A percentile compares a stretch with the other conserved stretches of the same genome.
These are phyloP conservation scores for Aphodius granarius DNA, from an alignment of 2,888 invertebrate genomes.

Conservation along the genomic window DNA sequence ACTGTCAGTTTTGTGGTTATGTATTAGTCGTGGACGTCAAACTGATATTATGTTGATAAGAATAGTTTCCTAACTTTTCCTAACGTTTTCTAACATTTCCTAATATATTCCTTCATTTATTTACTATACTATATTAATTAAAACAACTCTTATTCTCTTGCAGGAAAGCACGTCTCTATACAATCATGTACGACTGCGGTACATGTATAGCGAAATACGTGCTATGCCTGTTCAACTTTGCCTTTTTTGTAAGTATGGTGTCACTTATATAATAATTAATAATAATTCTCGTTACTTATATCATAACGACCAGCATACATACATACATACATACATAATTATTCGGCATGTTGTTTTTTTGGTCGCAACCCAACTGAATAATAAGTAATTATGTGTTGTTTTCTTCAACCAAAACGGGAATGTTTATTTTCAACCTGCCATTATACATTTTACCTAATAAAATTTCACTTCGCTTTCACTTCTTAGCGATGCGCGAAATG, in stretches of 20 bases:
- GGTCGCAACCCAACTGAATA: neutral
- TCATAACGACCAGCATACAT: neutral
- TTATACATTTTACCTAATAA: neutral
- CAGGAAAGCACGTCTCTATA: conserved; percentile 10
- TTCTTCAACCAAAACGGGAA: neutral
- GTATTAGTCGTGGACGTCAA: too few relatives aligned
- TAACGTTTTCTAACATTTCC: neutral
- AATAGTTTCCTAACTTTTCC: too few relatives aligned
- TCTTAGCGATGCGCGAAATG: neutral
- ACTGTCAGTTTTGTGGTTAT: neutral
- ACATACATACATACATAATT: neutral
- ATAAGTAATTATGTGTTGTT: neutral
- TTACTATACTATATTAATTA: too few relatives aligned
- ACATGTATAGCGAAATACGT: conserved; percentile 71
- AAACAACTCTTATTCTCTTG: conserved; percentile 14
- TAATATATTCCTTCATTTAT: too few relatives aligned
- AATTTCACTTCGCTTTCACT: neutral
- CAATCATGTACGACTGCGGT: conserved; percentile 56
- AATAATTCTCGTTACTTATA: neutral
- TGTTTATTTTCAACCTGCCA: neutral
- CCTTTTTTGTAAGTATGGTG: conserved; percentile 68
- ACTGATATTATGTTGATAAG: too few relatives aligned
- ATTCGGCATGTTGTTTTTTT: neutral
- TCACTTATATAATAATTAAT: conserved; percentile 12
- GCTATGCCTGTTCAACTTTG: conserved; percentile 71